Base-by-base conservation (phyloP, 2,113 vertebrate species). In the Aegotheles bennettii region DNA sequence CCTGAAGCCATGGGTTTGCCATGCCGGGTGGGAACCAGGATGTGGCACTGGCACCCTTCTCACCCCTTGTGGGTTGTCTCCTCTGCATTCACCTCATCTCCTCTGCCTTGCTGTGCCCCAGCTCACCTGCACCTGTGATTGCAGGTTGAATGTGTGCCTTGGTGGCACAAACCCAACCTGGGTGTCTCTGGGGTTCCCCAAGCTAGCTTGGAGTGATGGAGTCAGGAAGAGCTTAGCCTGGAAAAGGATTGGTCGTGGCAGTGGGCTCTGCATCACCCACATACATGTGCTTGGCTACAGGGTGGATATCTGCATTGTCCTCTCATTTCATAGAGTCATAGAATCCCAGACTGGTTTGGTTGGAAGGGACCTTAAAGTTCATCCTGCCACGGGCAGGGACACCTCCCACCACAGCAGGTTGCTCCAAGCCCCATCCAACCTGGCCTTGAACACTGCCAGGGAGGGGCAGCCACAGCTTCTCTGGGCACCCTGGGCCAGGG, bases 1-100 rank as follows among this genome's bases (percentile, higher is more conserved):
- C 70, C 50, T 36, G 15, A 35, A 42, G 25, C 7, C 33, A 47
- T 76, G 80, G 9, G 1, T 24, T 56, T 81, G 36, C 78, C 7
- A 1, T 50, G 43, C 54, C 63, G 13, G 13, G 19, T 26, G n/a
- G 51, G 45, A 65, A 0, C 23, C 42, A 67, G 45, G 29, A 73
- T 0, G 0, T 16, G 18, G 13, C 51, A 23, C 53, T 40, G 29
- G 17, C 1, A 0, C 33, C 24, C 54, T 29, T 14, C 4, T 68
- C 69, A 10, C 18, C 50, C 78, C 48, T 63, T 0, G 0, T 19
- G 42, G 57, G 33, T 61, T 24, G 13, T 69, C 24, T 53, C 15
- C 53, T 64, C 81, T 23, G 1, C 16, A 5, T 28, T 25, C 65
- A 38, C 45, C 20, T 48, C 12, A 5, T 31, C 40, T 35, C n/a